phyloP scores from a whole-genome alignment of 2,888 invertebrate genomes.

The Dryobotodes eremita region DNA sequence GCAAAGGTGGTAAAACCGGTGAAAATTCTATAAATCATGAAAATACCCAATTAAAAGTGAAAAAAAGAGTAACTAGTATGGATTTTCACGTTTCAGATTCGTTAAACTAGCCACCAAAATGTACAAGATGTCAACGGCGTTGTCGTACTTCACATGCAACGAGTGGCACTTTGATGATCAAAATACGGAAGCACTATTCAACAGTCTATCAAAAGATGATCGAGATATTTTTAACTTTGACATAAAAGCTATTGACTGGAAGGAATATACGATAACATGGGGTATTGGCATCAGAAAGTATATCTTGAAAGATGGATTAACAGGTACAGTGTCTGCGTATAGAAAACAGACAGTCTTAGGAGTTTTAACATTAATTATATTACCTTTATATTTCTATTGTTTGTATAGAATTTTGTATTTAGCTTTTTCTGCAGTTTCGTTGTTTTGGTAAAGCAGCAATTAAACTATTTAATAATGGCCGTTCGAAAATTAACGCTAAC shows the following conservation, averaged over 20 bases:
- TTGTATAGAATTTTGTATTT: constrained; percentile 2
- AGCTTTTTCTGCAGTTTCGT: neutral
- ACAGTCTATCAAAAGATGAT: constrained; percentile 31
- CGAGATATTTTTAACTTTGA: constrained; percentile 32
- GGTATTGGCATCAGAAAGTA: constrained; percentile 16
- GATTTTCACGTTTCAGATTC: constrained; percentile 21
- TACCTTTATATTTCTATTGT: constrained; percentile 25
- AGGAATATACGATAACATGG: neutral
- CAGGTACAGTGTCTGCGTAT: neutral
- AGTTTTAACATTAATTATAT: neutral
- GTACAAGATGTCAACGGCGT: constrained; percentile 1
- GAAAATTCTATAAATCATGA: neutral
- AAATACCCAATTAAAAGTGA: neutral
- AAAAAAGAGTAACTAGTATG: neutral
- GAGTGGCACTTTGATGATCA: constrained; percentile 34
- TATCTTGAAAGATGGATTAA: constrained; percentile 24
- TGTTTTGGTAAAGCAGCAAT: neutral
- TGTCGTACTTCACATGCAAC: neutral
- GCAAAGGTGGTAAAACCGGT: neutral
- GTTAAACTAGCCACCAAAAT: constrained; percentile 18
- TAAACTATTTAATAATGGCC: neutral
- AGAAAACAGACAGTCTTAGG: neutral
- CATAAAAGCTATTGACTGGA: constrained; percentile 16
- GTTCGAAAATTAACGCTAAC: neutral
- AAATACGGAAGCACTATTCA: constrained; percentile 23